Evolutionary conservation across 1,140 invertebrate species (phyloP).

Genomic region (Musca vetustissima): DNA sequence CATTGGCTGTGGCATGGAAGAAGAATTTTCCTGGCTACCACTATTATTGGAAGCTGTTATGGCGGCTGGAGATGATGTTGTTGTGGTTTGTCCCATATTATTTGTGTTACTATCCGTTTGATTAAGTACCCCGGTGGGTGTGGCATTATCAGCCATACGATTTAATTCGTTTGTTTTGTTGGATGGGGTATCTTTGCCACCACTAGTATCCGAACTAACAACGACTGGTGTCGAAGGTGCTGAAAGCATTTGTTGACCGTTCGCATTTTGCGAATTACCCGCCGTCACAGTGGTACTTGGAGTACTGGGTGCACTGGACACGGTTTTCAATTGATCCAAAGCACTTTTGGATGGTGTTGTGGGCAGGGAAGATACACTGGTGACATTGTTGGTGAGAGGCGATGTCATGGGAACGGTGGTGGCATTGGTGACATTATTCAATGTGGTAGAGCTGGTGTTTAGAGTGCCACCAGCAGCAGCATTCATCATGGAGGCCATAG

Average conservation of each 20-base stretch:
- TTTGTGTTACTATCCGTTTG: neutral
- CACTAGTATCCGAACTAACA: neutral
- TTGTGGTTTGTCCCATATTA: neutral
- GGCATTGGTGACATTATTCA: conserved; percentile 55
- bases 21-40: neutral
- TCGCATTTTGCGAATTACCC: neutral
- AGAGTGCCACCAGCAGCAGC: conserved; percentile 26
- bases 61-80: neutral
- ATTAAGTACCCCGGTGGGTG: neutral
- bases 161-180: conserved; percentile 1
- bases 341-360: conserved; percentile 33
- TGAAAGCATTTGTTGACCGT: neutral
- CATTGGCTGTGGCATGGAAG: neutral
- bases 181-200: neutral
- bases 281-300: neutral
- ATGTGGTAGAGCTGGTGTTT: conserved; percentile 43
- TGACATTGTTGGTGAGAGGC: conserved; percentile 5
- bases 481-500: conserved; percentile 52
- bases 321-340: conserved; percentile 30
- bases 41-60: neutral
- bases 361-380: conserved; percentile 31
- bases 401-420: conserved; percentile 55
- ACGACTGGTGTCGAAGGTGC: conserved; percentile 16
- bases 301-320: conserved; percentile 12
- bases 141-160: neutral